Evolutionary conservation across 2,113 vertebrate genomes (phyloP), one percentile per base, ranked within the genome.

Genomic region (Loxodonta africana): DNA sequence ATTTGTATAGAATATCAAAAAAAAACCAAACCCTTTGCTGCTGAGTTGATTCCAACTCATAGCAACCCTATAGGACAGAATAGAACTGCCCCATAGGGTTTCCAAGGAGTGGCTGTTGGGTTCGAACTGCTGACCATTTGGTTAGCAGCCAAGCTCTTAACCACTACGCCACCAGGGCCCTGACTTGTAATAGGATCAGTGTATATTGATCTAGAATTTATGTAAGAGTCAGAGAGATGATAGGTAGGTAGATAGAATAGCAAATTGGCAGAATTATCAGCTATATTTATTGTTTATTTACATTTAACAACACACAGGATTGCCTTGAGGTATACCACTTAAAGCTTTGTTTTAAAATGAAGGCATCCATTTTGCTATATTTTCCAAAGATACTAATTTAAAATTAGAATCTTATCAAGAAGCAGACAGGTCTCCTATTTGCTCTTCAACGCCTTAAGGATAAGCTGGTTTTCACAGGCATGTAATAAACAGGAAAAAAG

Each of bases 301-400:
- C 5, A 67, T 82, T 73, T 91, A 67, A 33, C 15, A 73, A 53
- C 14, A 25, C 4, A 71, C 53, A 33, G 46, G 18, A 86, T 37
- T 87, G n/a, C 21, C 33, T 53, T 57, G 33, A 53, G 5, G 65
- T 37, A 51, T 14, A 48, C 15, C 4, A 51, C 41, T 28, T 48
- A 91, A 91, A 81, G 17, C 6, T 93, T 57, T 83, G 41, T 17
- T 21, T 87, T 94, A 88, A 90, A 90, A 91, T 62, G 3, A 53
- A 91, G 51, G 10, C 46, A 28, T 48, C 51, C 57, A 8, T 65
- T 11, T 83, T 84, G 15, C 46, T 21, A 11, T 84, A 25, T 83
- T 97, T 82, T 83, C 57, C 30, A 80, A 94, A 91, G 30, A 83
- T 74, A 48, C 17, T 84, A 46, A 60, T 91, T 85, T 84, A 93